phyloP scores from a whole-genome alignment of 1,140 invertebrate genomes.

The Linepithema humile region DNA sequence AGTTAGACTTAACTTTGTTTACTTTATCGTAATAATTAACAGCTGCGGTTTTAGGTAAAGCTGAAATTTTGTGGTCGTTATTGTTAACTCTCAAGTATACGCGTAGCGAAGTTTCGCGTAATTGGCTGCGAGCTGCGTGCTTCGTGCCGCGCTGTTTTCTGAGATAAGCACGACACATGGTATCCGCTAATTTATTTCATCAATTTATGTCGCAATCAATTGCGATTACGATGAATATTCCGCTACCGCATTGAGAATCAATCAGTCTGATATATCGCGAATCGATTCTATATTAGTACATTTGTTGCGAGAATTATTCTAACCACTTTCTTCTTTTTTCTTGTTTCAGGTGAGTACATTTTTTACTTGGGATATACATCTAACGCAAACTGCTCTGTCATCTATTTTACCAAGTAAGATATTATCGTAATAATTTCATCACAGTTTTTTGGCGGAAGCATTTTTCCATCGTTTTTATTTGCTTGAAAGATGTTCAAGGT shows the following conservation, averaged over 20 bases:
- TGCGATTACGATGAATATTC: neutral
- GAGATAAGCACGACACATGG: conserved; percentile 12
- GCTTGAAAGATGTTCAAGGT: neutral
- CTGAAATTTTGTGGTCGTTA: conserved; percentile 39
- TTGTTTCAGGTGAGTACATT: too few species aligned
- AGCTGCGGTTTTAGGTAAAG: conserved; percentile 40
- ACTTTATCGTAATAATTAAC: conserved; percentile 52
- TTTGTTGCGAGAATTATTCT: neutral
- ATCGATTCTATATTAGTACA: neutral
- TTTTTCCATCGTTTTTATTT: neutral
- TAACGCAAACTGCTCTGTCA: too few species aligned
- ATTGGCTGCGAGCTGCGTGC: conserved; percentile 8
- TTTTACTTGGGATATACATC: too few species aligned
- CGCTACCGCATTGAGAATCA: neutral
- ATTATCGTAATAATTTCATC: neutral
- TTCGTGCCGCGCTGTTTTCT: neutral
- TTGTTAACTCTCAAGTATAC: conserved; percentile 35
- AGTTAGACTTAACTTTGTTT: conserved; percentile 36
- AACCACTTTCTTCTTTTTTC: too few species aligned
- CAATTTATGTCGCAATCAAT: neutral
- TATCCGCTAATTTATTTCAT: neutral
- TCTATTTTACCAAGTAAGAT: neutral
- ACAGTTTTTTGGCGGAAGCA: too few species aligned
- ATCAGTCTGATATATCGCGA: neutral
- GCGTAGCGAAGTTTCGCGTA: conserved; percentile 9